These are phyloP conservation scores for Apolygus lucorum DNA, from an alignment of 1,140 invertebrate species.

Conservation along the genomic window DNA sequence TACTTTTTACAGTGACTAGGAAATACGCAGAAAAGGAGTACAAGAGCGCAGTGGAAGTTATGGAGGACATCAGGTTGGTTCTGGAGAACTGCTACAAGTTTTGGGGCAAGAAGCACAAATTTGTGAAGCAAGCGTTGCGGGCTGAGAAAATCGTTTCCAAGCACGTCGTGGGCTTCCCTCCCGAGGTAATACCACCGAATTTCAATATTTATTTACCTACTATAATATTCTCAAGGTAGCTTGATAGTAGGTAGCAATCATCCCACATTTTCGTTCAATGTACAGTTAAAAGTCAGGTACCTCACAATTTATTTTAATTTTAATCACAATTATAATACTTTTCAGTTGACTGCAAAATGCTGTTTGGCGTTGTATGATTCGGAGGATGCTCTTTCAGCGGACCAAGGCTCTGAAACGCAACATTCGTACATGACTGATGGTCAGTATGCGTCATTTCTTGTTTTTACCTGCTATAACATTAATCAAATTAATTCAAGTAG, in stretches of 20 bases:
- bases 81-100: background rate
- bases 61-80: background rate
- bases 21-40: background rate
- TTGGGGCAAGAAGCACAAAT: constrained; percentile 3
- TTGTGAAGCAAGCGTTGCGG: background rate
- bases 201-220: too few relatives aligned
- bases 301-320: too few relatives aligned
- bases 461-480: too few relatives aligned
- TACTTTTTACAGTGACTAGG: background rate
- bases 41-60: background rate
- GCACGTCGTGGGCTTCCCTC: background rate
- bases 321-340: too few relatives aligned
- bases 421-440: background rate
- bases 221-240: too few relatives aligned
- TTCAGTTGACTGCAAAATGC: background rate
- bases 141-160: background rate
- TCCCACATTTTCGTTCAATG: too few relatives aligned
- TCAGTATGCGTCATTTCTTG: too few relatives aligned
- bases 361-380: background rate
- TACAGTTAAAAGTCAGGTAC: too few relatives aligned
- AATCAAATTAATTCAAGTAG: too few relatives aligned
- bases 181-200: too few relatives aligned
- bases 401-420: background rate
- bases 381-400: background rate
- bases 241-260: too few relatives aligned